phyloP scores from a whole-genome alignment of 2,113 vertebrate species.

The Paramisgurnus dabryanus region DNA sequence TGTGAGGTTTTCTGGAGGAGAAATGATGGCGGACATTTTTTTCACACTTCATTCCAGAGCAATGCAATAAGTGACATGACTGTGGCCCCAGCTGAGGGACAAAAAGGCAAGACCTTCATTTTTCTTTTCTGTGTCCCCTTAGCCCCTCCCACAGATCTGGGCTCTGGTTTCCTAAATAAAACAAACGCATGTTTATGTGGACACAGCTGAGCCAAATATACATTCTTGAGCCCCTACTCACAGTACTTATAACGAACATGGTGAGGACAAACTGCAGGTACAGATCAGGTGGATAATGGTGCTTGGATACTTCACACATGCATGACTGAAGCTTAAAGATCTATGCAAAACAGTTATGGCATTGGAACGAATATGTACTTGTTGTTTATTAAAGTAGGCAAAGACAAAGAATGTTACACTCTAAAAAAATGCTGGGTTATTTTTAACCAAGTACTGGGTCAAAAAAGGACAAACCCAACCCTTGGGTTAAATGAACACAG shows the following conservation, averaged over 20 bases:
- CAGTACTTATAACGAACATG: background rate
- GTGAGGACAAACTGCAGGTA: slow-evolving; percentile 15
- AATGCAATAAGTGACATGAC: slow-evolving; percentile 63
- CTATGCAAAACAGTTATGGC: background rate
- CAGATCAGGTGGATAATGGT: slow-evolving; percentile 51
- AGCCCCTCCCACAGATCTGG: slow-evolving; percentile 20
- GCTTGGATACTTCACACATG: slow-evolving; percentile 5
- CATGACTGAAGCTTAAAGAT: slow-evolving; percentile 6
- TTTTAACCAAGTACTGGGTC: no score
- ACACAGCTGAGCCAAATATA: slow-evolving; percentile 49
- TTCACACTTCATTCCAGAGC: slow-evolving; percentile 68
- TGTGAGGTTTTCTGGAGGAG: slow-evolving; percentile 38
- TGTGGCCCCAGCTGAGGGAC: slow-evolving; percentile 11
- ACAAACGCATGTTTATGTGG: slow-evolving; percentile 31
- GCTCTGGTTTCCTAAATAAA: slow-evolving; percentile 25
- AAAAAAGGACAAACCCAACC: no score
- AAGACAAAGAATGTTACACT: background rate
- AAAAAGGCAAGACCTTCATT: slow-evolving; percentile 19
- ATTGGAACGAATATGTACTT: background rate
- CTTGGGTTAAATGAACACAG: no score
- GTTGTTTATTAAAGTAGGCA: background rate
- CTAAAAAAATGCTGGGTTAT: no score
- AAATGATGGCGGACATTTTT: slow-evolving; percentile 60
- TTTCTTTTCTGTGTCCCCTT: slow-evolving; percentile 31
- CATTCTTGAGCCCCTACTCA: slow-evolving; percentile 27